Evolutionary conservation across 2,888 invertebrate genomes (phyloP), one percentile per base, ranked within the genome.

Genomic region (Stenchaetothrips biformis): DNA sequence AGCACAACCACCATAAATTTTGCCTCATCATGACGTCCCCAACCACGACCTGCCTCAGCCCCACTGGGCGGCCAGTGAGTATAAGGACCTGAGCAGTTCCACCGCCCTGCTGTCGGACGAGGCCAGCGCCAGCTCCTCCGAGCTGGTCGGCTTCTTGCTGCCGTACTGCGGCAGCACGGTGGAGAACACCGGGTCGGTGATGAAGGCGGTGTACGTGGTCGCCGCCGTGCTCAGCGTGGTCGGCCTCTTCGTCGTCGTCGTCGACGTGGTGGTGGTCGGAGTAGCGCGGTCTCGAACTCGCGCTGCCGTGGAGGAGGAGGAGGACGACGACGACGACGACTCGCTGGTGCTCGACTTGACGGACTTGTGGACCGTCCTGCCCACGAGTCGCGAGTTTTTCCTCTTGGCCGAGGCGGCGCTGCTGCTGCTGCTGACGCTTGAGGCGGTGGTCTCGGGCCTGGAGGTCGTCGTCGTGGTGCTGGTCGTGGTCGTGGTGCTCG

Each of bases 41-140:
- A 37, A 9, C 67, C 18, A 62, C 77, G 77, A 80, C 67, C 80
- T 78, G 62, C 21, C 18, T 79, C 82, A 84, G 84, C 94, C 94
- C 91, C 94, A 95, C 88, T 92, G 92, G 27, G 95, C 93, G 81
- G 95, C 95, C 86, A 95, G 92, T 82, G 93, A 92, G 87, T 95
- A 95, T 81, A 95, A 88, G 82, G 95, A 94, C 87, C 94, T 92
- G 85, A 95, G 90, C 83, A 95, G 88, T 87, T 95, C 94, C 84
- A 95, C 88, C 18, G 95, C 95, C 86, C 95, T 90, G 37, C 92
- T 91, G 85, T 95, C 95, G 18, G 95, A 91, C 80, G 85, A 86
- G 83, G 83, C 82, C 47, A 84, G 79, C 37, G 81, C 82, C 4
- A 80, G 79, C 59, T 77, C 25, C 6, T 79, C 79, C 74, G 81